These are phyloP conservation scores for Melipona beecheii DNA, from an alignment of 2,888 invertebrate species.

Conservation along the genomic window DNA sequence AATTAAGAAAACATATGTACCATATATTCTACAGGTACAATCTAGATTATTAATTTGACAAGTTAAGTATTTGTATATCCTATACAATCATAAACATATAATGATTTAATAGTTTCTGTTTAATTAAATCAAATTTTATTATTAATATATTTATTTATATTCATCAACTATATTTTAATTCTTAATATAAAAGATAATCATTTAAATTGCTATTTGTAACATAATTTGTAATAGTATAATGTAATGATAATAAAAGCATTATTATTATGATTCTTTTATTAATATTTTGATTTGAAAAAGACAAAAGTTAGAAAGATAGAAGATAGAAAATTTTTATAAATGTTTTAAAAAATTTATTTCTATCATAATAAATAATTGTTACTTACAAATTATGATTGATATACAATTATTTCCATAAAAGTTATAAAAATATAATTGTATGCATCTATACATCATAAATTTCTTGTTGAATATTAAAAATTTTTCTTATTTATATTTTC, in stretches of 20 bases:
- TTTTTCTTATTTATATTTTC: not conserved
- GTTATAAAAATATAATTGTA: not conserved
- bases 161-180: no score
- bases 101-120: not conserved
- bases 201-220: not conserved
- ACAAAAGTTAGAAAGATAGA: no score
- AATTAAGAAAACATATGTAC: not conserved
- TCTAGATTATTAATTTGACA: not conserved
- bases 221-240: not conserved
- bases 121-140: not conserved
- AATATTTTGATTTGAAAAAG: not conserved
- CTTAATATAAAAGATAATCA: not conserved
- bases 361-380: not conserved
- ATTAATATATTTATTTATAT: no score
- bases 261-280: not conserved
- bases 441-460: not conserved
- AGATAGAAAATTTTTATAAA: not conserved
- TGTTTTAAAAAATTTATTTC: not conserved
- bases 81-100: no score
- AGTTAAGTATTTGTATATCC: no score
- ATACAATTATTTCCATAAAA: not conserved
- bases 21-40: not conserved
- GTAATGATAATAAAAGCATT: not conserved
- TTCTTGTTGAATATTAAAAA: not conserved
- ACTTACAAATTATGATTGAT: not conserved